A percentile compares a stretch with the other conserved stretches of the same genome.
Evolutionary conservation across 2,888 invertebrate species (phyloP).

Genomic region (Crematogaster levior): DNA sequence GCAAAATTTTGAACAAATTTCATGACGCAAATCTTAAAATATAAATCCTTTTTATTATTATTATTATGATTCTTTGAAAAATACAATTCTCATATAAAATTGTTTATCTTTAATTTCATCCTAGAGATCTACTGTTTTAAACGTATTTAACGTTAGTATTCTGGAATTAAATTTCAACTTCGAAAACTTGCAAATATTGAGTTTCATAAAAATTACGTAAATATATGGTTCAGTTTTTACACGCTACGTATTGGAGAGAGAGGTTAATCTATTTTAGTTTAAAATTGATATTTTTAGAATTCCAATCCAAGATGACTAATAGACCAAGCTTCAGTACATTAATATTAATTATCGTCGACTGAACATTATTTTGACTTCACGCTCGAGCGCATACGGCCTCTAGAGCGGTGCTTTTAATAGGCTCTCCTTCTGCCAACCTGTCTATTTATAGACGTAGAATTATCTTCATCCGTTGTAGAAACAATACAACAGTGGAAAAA

Average conservation of each 20-base stretch:
- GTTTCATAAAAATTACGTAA: background rate
- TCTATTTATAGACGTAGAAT: slow-evolving; percentile 74
- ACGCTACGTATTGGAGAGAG: background rate
- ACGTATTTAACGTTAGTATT: no score
- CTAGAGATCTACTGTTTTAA: no score
- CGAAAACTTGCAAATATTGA: background rate
- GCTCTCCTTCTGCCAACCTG: slow-evolving; percentile 65
- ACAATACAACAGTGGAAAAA: slow-evolving; percentile 67
- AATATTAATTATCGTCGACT: slow-evolving; percentile 26
- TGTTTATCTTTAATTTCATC: no score
- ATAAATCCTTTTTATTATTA: no score
- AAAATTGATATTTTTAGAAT: background rate
- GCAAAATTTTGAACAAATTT: no score
- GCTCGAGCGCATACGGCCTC: slow-evolving; percentile 58
- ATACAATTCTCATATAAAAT: no score
- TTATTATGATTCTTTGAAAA: no score
- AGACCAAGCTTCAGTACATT: background rate
- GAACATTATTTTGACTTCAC: slow-evolving; percentile 59
- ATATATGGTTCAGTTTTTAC: background rate
- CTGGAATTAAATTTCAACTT: no score
- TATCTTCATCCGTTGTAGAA: slow-evolving; percentile 73
- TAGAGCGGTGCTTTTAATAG: slow-evolving; percentile 68
- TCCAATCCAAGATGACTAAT: background rate
- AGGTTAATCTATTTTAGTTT: background rate
- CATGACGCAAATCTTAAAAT: no score